phyloP scores from a whole-genome alignment of 2,888 invertebrate genomes.

The Papilio elwesi region DNA sequence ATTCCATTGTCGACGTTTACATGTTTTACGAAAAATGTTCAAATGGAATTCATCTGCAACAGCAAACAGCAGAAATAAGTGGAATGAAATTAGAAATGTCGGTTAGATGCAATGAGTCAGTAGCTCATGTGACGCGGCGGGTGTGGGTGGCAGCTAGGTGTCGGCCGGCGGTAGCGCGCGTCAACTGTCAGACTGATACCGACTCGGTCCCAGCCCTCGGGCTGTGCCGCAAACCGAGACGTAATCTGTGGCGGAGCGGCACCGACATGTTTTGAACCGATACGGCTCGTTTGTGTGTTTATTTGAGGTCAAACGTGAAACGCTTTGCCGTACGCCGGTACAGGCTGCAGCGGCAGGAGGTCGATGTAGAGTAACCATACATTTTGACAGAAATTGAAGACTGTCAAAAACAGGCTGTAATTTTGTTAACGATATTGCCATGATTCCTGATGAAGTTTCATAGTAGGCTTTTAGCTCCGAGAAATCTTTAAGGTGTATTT shows the following conservation, averaged over 20 bases:
- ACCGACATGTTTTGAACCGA: neutral
- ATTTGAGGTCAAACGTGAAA: conserved; percentile 59
- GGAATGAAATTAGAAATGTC: conserved; percentile 23
- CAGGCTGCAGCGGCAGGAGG: conserved; percentile 63
- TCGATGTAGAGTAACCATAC: conserved; percentile 52
- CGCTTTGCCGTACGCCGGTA: conserved; percentile 61
- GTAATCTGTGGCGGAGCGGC: neutral
- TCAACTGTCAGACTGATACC: conserved; percentile 26
- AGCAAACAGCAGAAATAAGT: neutral
- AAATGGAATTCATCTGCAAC: neutral
- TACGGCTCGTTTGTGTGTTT: conserved; percentile 48
- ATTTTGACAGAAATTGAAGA: conserved; percentile 20
- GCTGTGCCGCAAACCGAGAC: neutral
- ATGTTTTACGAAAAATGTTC: neutral
- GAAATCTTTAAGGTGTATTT: no score
- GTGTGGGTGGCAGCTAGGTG: conserved; percentile 26
- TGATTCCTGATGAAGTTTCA: neutral
- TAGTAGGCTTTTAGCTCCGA: no score
- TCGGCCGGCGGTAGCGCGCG: conserved; percentile 31
- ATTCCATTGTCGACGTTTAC: neutral
- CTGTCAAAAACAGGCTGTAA: neutral
- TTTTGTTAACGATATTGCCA: neutral
- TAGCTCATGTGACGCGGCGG: conserved; percentile 23
- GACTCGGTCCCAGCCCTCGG: neutral
- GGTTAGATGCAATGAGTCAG: conserved; percentile 24